These are phyloP conservation scores for Nemotelus nigrinus DNA, from an alignment of 2,888 invertebrate genomes.

Conservation along the genomic window DNA sequence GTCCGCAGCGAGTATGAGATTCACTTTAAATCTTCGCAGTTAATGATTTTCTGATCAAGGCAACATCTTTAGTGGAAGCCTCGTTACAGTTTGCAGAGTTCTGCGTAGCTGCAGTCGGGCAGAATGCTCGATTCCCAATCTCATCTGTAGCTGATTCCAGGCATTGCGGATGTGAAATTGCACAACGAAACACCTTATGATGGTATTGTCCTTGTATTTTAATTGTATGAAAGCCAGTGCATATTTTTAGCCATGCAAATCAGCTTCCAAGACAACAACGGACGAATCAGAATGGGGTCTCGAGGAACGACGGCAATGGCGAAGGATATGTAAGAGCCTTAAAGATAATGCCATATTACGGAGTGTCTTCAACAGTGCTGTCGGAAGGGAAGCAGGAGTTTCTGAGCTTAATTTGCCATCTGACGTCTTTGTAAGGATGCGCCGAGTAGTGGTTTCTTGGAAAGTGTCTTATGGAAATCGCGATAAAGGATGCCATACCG, in stretches of 20 bases:
- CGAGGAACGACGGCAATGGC: neutral
- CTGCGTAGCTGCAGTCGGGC: too few relatives aligned
- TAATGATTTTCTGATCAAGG: slow-evolving; percentile 51
- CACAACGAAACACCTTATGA: slow-evolving; percentile 41
- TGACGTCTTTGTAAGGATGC: slow-evolving; percentile 46
- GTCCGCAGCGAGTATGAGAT: slow-evolving; percentile 35
- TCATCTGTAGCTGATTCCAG: neutral
- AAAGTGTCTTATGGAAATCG: neutral
- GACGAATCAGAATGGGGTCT: neutral
- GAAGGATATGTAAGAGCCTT: slow-evolving; percentile 10
- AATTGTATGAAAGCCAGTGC: slow-evolving; percentile 46
- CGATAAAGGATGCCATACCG: neutral
- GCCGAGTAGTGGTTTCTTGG: neutral
- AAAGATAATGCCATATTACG: slow-evolving; percentile 29
- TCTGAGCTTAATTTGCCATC: slow-evolving; percentile 48
- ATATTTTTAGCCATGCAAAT: slow-evolving; percentile 49
- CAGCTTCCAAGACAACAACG: slow-evolving; percentile 11
- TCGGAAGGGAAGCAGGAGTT: slow-evolving; percentile 17
- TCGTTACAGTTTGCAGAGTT: too few relatives aligned
- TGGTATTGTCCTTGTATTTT: slow-evolving; percentile 45
- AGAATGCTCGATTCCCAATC: too few relatives aligned
- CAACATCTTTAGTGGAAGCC: neutral
- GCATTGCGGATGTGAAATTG: neutral
- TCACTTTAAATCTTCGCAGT: slow-evolving; percentile 48
- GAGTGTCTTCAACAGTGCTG: slow-evolving; percentile 20